Evolutionary conservation across 1,140 invertebrate genomes (phyloP).

Genomic region (Polypedilum pembai): DNA sequence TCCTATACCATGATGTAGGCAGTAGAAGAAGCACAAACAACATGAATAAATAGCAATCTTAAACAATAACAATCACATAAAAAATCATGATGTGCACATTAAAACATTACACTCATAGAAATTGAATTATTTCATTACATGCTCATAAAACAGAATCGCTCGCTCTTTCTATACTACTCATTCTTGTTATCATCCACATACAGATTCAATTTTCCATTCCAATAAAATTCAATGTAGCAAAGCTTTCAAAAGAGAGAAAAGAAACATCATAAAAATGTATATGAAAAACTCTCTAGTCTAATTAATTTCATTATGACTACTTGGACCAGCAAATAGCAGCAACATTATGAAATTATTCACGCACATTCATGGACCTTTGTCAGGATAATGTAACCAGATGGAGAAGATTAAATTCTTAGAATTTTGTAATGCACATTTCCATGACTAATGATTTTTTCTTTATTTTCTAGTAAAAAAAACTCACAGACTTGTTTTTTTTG

Average conservation of each 20-base stretch:
- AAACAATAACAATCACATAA: neutral
- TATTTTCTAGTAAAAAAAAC: too few species aligned
- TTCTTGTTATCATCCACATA: neutral
- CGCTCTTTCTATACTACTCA: neutral
- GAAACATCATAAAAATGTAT: neutral
- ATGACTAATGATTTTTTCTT: too few species aligned
- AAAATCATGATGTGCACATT: conserved; percentile 12
- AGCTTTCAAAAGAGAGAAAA: neutral
- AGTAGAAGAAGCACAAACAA: neutral
- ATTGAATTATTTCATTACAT: conserved; percentile 22
- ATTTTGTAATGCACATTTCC: too few species aligned
- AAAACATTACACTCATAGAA: conserved; percentile 16
- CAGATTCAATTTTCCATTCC: neutral
- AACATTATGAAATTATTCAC: neutral
- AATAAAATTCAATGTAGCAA: conserved; percentile 24
- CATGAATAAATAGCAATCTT: neutral
- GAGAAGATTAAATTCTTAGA: too few species aligned
- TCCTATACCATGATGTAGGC: neutral
- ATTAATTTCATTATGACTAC: conserved; percentile 28
- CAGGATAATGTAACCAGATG: neutral
- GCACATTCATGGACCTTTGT: neutral
- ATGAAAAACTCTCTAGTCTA: conserved; percentile 15
- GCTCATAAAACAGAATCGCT: conserved; percentile 15
- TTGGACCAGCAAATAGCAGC: too few species aligned
- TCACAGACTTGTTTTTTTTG: too few species aligned